Evolutionary conservation across 2,888 invertebrate genomes (phyloP), one percentile per base, ranked within the genome.

Genomic region (Augochlorella aurata): DNA sequence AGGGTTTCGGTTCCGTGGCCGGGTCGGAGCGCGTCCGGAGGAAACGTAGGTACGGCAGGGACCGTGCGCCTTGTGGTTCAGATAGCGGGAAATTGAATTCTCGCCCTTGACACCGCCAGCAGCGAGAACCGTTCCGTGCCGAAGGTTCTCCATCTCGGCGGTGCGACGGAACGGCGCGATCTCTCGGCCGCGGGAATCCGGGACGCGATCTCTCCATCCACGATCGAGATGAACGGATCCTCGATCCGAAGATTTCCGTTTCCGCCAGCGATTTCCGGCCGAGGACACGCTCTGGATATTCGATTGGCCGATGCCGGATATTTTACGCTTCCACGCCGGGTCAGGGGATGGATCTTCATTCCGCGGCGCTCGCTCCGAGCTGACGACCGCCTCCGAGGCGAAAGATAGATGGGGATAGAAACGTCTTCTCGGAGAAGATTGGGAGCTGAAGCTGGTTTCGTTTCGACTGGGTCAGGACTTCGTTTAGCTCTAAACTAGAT

Each of bases 241-340:
- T 82, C 44, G 87, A 87, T 88, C 29, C 87, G 74, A 89, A 88
- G 88, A 90, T 89, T 88, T 90, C 88, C 90, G 86, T 50, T 82
- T 85, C 85, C 85, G 82, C 69, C 70, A 21, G 69, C 79, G 79
- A 88, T 90, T 86, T 89, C 89, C 89, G 66, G 45, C 66, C 65
- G 72, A 70, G 73, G 70, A 69, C 63, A 67, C 81, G 77, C 74
- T 72, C 63, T 74, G 75, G 84, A 83, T 85, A 88, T 88, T 88
- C 74, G 88, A 87, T 88, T 87, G 85, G 73, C 69, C 75, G 71
- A 54, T 78, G 47, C 79, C 85, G 84, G 83, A 82, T 84, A 82
- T 77, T 79, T 81, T 74, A 70, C 44, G 80, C 67, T 77, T 67
- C 58, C 79, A 68, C 50, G 58, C 73, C 78, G 66, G 49, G n/a